Percentiles rank a stretch among this genome's conserved stretches.
phyloP scores from a whole-genome alignment of 2,113 vertebrate species.

The Catharus bicknelli region DNA sequence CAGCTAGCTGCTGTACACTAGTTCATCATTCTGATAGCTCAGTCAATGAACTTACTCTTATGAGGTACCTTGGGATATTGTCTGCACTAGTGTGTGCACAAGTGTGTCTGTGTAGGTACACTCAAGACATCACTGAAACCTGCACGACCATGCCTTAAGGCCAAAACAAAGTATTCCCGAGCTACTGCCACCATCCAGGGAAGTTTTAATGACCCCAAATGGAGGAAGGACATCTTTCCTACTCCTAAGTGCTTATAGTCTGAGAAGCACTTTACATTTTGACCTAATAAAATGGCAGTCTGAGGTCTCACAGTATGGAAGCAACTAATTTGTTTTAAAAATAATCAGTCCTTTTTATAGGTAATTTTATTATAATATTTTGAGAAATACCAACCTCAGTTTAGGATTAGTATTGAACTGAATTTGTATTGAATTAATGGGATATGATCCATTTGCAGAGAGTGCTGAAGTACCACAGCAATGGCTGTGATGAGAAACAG shows the following conservation, averaged over 20 bases:
- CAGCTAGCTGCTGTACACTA: neutral
- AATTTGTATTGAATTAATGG: neutral
- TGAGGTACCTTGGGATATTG: neutral
- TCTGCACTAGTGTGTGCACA: neutral
- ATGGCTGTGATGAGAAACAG: neutral
- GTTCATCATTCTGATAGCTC: neutral
- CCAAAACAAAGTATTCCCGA: neutral
- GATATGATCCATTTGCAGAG: neutral
- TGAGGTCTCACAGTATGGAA: neutral
- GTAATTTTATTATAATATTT: slow-evolving; percentile 11
- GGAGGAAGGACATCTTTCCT: neutral
- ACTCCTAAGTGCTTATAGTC: neutral
- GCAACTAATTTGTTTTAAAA: neutral
- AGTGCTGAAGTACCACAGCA: neutral
- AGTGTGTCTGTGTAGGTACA: neutral
- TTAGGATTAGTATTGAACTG: neutral
- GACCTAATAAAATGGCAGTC: neutral
- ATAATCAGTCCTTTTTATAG: neutral
- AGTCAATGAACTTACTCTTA: neutral
- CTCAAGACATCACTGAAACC: neutral
- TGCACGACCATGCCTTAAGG: neutral
- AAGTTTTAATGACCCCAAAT: neutral
- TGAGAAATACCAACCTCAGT: neutral
- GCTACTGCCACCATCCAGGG: neutral
- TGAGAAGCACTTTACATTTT: neutral